phyloP scores from a whole-genome alignment of 2,888 invertebrate genomes.

The Calameuta idolon region DNA sequence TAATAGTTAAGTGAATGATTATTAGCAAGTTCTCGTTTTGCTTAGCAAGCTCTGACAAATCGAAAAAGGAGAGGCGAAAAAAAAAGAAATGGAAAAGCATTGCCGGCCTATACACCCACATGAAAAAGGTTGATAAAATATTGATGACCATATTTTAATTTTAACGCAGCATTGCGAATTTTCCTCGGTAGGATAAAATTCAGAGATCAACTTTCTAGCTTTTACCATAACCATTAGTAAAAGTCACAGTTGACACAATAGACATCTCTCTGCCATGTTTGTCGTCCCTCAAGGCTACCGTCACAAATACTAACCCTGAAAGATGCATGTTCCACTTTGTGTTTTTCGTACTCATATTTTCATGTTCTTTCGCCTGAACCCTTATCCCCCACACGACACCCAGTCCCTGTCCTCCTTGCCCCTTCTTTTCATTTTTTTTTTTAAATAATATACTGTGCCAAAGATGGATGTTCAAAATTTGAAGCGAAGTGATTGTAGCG shows the following conservation, averaged over 20 bases:
- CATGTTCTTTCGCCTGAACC: no score
- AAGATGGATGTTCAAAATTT: conserved; percentile 61
- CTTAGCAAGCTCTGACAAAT: background rate
- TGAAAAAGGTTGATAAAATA: background rate
- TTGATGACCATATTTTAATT: background rate
- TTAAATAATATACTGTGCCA: conserved; percentile 58
- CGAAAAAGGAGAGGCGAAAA: background rate
- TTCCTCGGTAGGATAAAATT: background rate
- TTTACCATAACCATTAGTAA: background rate
- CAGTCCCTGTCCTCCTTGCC: conserved; percentile 1
- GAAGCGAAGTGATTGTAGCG: conserved; percentile 39
- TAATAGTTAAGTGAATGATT: conserved; percentile 10
- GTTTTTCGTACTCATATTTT: background rate
- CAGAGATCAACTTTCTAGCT: background rate
- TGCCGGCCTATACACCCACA: background rate
- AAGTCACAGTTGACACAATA: background rate
- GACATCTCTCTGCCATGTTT: background rate
- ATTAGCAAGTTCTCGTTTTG: background rate
- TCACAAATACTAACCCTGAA: background rate
- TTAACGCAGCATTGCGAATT: background rate
- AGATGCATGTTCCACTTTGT: background rate
- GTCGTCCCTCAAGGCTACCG: background rate
- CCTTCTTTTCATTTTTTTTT: conserved; percentile 29
- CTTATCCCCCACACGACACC: no score
- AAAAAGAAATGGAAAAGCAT: background rate